Percentiles rank a stretch among this genome's conserved stretches.
Conservation (phyloP, 2,888 invertebrate genomes). For the Caenorhabditis virilis region DNA sequence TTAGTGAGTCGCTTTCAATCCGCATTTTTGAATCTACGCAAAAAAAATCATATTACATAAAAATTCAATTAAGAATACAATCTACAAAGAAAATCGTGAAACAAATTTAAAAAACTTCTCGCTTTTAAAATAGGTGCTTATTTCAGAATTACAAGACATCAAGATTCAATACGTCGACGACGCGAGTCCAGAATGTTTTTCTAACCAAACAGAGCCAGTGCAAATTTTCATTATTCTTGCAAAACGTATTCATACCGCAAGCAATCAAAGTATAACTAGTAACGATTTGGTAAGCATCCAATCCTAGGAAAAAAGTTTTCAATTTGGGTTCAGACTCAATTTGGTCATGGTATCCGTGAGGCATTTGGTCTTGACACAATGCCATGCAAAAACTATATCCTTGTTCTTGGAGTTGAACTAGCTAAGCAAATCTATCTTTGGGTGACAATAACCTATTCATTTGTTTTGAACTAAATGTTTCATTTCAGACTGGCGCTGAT, state of each 20-base stretch:
- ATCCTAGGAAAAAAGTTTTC: neutral
- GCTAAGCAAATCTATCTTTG: slow-evolving; percentile 64
- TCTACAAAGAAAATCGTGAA: too few relatives aligned
- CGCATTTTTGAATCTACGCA: too few relatives aligned
- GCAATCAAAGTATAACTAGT: slow-evolving; percentile 61
- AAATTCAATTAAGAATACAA: too few relatives aligned
- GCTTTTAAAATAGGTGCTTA: too few relatives aligned
- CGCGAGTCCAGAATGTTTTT: slow-evolving; percentile 57
- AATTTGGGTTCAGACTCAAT: slow-evolving; percentile 52
- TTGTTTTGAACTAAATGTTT: neutral
- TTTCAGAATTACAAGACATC: slow-evolving; percentile 48
- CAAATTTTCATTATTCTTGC: slow-evolving; percentile 65
- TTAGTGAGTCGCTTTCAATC: too few relatives aligned
- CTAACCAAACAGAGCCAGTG: slow-evolving; percentile 53
- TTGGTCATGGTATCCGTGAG: slow-evolving; percentile 60
- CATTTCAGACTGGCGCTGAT: slow-evolving; percentile 59
- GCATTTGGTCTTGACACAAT: slow-evolving; percentile 55
- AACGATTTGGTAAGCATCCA: slow-evolving; percentile 54
- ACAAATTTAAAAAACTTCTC: too few relatives aligned
- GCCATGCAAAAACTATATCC: slow-evolving; percentile 63
- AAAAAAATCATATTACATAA: too few relatives aligned
- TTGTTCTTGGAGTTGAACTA: slow-evolving; percentile 63
- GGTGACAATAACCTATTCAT: slow-evolving; percentile 30
- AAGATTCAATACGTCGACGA: slow-evolving; percentile 61
- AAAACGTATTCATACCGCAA: slow-evolving; percentile 59